Evolutionary conservation across 2,888 invertebrate genomes (phyloP).

Genomic region (Nymphalis urticae): DNA sequence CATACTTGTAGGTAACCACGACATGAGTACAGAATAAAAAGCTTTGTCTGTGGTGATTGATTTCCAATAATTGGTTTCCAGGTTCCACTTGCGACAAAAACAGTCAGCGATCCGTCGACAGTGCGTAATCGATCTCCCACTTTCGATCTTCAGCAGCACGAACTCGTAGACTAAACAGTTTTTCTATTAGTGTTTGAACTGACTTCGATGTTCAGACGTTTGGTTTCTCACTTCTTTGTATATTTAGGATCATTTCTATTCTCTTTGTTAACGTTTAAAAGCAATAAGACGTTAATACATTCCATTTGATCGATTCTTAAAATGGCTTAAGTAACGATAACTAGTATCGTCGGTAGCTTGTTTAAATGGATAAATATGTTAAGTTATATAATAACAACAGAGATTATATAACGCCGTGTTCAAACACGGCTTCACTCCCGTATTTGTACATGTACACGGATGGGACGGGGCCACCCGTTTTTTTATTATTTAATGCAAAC

Average conservation of each 20-base stretch:
- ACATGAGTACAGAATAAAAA: no score
- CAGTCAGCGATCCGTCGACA: background rate
- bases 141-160: background rate
- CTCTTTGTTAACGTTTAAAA: conserved; percentile 1
- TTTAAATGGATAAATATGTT: no score
- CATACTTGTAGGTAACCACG: no score
- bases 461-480: no score
- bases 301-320: background rate
- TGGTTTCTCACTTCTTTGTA: conserved; percentile 9
- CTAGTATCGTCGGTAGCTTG: background rate
- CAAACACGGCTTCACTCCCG: no score
- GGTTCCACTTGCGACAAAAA: no score
- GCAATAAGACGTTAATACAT: background rate
- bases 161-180: conserved; percentile 25
- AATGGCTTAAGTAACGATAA: background rate
- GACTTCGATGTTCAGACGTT: background rate
- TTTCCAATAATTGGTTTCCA: no score
- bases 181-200: conserved; percentile 10
- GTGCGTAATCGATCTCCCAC: background rate
- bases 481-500: no score
- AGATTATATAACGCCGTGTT: no score
- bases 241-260: background rate
- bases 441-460: no score
- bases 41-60: no score
- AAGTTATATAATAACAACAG: no score